Evolutionary conservation across 2,888 invertebrate genomes (phyloP).

Genomic region (Cheilosia scutellata): DNA sequence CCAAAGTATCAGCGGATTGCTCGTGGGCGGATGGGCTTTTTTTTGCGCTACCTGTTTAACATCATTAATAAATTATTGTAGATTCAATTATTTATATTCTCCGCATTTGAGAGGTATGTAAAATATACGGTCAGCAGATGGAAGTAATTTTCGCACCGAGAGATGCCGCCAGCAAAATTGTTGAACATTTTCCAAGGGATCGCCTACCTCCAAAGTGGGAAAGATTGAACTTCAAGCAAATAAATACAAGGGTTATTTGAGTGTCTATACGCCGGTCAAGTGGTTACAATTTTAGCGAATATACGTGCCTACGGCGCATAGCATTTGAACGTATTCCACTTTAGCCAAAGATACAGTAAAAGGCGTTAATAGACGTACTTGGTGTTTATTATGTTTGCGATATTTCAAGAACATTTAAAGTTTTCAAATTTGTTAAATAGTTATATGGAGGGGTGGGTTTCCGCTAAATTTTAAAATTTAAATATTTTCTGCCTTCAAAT

Average conservation of each 20-base stretch:
- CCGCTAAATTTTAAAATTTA: too few relatives aligned
- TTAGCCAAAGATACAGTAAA: too few relatives aligned
- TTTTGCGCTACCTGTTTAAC: slow-evolving; percentile 5
- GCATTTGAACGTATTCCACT: too few relatives aligned
- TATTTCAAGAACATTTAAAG: too few relatives aligned
- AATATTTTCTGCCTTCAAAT: too few relatives aligned
- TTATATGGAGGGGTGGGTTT: too few relatives aligned
- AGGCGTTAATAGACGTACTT: too few relatives aligned
- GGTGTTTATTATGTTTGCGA: too few relatives aligned
- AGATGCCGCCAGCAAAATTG: slow-evolving; percentile 29
- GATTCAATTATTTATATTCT: slow-evolving; percentile 31
- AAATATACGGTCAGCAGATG: slow-evolving; percentile 40
- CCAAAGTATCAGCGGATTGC: slow-evolving; percentile 26
- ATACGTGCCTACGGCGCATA: too few relatives aligned
- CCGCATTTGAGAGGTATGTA: slow-evolving; percentile 23
- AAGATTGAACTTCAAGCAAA: slow-evolving; percentile 57
- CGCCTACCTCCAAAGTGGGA: slow-evolving; percentile 55
- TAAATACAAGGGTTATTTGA: slow-evolving; percentile 32
- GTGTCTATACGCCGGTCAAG: too few relatives aligned
- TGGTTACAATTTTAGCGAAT: too few relatives aligned
- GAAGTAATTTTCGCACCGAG: slow-evolving; percentile 23
- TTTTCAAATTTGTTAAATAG: too few relatives aligned
- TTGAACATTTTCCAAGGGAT: slow-evolving; percentile 47
- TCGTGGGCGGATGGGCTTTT: not conserved
- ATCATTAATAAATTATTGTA: slow-evolving; percentile 36